phyloP scores from a whole-genome alignment of 1,140 invertebrate genomes.

The Matsumurasca onukii region DNA sequence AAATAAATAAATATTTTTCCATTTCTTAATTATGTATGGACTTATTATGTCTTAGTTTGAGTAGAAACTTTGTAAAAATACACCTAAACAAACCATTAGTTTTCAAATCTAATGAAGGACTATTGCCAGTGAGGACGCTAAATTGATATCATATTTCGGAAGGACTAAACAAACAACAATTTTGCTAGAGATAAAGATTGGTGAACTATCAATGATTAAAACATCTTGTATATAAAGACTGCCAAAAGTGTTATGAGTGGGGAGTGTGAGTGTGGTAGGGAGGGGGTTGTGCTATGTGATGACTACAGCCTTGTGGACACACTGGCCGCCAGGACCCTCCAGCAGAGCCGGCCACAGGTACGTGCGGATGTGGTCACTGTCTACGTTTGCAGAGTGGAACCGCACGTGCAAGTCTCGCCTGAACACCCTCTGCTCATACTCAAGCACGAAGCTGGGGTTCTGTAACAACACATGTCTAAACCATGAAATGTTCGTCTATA shows the following conservation, averaged over 20 bases:
- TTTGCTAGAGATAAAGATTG: too few species aligned
- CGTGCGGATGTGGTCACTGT: constrained; percentile 58
- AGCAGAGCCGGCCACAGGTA: constrained; percentile 73
- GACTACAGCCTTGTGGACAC: constrained; percentile 70
- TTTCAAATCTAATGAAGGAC: too few species aligned
- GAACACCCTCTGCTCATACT: constrained; percentile 61
- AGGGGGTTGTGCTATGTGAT: constrained; percentile 51
- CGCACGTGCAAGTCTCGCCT: constrained; percentile 60
- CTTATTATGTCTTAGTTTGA: too few species aligned
- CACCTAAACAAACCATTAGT: too few species aligned
- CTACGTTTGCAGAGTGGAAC: constrained; percentile 62
- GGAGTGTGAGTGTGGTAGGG: background rate
- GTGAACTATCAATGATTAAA: too few species aligned
- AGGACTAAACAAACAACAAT: too few species aligned
- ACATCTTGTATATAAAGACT: too few species aligned
- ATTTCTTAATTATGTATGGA: too few species aligned
- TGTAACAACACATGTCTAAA: constrained; percentile 48
- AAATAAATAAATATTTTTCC: too few species aligned
- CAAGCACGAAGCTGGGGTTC: constrained; percentile 53
- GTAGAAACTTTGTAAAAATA: too few species aligned
- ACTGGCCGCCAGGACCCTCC: constrained; percentile 61
- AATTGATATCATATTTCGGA: too few species aligned
- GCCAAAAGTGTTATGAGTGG: constrained; percentile 4
- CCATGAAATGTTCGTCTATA: background rate
- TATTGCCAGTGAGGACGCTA: too few species aligned